These are phyloP conservation scores for Daubentonia madagascariensis DNA, from an alignment of 2,113 vertebrate species.

Conservation along the genomic window DNA sequence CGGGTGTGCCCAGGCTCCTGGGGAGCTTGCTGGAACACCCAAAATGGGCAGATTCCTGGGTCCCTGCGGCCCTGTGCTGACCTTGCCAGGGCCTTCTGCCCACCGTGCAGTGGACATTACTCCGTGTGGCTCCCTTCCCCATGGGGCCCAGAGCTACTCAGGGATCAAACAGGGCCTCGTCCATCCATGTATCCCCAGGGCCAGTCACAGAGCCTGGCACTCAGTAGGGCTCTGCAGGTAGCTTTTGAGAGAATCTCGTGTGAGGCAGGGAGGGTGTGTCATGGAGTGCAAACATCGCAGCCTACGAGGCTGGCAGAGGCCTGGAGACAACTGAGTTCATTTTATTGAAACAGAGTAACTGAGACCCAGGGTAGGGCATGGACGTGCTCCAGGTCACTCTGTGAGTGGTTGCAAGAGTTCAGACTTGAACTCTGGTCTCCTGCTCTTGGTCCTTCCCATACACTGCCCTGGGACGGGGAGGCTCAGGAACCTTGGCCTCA, in stretches of 20 bases:
- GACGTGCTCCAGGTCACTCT: accelerated
- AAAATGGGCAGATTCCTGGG: too few species aligned
- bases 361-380: not conserved
- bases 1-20: too few species aligned
- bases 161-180: not conserved
- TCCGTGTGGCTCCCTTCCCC: not conserved
- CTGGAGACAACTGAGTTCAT: not conserved
- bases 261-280: not conserved
- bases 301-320: not conserved
- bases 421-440: not conserved
- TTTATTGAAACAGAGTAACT: not conserved
- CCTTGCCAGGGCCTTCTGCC: not conserved
- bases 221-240: not conserved
- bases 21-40: not conserved
- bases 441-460: not conserved
- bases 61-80: not conserved
- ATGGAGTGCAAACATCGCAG: not conserved
- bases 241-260: not conserved
- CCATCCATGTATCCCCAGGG: not conserved
- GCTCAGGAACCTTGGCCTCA: not conserved
- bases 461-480: too few species aligned
- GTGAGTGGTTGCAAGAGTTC: not conserved
- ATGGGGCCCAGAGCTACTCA: accelerated
- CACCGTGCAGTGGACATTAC: accelerated
- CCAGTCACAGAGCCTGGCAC: not conserved